Evolutionary conservation across 2,797 vertebrate species (phyloP).

Genomic region (Capromys pilorides): DNA sequence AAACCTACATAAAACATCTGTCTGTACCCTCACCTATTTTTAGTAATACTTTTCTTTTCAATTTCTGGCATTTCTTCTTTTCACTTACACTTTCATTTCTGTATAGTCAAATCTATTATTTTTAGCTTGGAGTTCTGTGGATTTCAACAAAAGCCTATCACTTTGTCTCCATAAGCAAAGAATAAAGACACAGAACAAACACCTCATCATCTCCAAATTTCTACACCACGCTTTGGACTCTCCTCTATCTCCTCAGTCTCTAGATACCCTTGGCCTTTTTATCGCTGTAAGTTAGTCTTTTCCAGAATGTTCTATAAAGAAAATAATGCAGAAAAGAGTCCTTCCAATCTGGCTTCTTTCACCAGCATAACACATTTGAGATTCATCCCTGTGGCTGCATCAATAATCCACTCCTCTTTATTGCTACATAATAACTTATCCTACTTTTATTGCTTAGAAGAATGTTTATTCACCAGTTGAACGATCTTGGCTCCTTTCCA

Average conservation of each 20-base stretch:
- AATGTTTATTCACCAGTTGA: neutral
- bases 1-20: neutral
- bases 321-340: neutral
- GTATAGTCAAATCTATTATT: neutral
- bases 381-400: neutral
- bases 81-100: constrained; percentile 1
- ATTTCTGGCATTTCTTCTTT: neutral
- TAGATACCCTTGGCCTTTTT: neutral
- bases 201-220: neutral
- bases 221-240: neutral
- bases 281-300: neutral
- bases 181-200: neutral
- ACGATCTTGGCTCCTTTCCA: neutral
- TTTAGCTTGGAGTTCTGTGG: constrained; percentile 17
- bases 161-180: neutral
- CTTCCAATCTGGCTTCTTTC: neutral
- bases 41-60: neutral
- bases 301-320: neutral
- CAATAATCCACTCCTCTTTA: neutral
- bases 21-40: neutral
- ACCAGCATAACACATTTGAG: neutral
- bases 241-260: neutral
- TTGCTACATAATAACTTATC: neutral
- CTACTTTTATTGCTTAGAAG: neutral
- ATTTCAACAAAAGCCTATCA: neutral